Percentiles rank a stretch among this genome's conserved stretches.
These are phyloP conservation scores for Eupithecia pulchellata DNA, from an alignment of 2,888 invertebrate species.

Conservation along the genomic window DNA sequence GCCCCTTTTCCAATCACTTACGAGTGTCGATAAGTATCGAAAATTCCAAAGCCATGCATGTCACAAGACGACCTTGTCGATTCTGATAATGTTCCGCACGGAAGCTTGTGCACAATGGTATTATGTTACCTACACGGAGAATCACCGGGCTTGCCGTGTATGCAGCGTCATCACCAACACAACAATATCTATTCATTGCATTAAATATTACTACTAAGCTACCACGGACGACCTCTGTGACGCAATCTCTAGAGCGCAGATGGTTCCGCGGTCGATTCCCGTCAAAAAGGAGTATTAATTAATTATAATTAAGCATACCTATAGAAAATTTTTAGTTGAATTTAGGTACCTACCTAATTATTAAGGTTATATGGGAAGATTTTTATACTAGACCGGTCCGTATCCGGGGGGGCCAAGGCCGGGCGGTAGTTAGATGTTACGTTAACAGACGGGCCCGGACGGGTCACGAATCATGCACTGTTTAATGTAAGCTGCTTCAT, in stretches of 20 bases:
- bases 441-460: no score
- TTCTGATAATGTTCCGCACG: slow-evolving; percentile 71
- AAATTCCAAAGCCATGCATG: slow-evolving; percentile 44
- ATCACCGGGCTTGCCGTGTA: slow-evolving; percentile 56
- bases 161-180: slow-evolving; percentile 54
- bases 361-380: no score
- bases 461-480: no score
- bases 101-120: slow-evolving; percentile 65
- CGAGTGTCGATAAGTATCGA: not conserved
- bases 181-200: slow-evolving; percentile 14
- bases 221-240: not conserved
- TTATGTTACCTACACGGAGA: slow-evolving; percentile 42
- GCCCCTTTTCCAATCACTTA: not conserved
- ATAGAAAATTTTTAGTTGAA: no score
- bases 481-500: no score
- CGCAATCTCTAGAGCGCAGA: not conserved
- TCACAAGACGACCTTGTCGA: slow-evolving; percentile 66
- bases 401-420: no score
- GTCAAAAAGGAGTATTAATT: no score
- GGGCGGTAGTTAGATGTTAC: no score
- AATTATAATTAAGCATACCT: no score
- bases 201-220: not conserved
- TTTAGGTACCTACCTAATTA: no score
- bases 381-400: no score
- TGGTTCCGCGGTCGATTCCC: not conserved